Conservation (phyloP, 1,140 invertebrate genomes). For the Andricus grossulariae region DNA sequence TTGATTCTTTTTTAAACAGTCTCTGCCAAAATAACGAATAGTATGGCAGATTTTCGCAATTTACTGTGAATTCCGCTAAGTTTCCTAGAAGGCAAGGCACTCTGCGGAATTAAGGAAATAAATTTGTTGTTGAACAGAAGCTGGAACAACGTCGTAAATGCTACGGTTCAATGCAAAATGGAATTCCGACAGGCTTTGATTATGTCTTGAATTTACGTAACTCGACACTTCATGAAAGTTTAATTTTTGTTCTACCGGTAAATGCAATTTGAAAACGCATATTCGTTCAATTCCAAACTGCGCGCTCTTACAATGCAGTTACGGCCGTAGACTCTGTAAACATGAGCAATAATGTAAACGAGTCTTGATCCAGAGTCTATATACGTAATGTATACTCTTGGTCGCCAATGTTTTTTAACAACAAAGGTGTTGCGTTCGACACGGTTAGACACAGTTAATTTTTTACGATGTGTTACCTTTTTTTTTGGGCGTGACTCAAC, state of each 20-base stretch:
- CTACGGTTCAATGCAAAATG: conserved; percentile 42
- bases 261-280: conserved; percentile 39
- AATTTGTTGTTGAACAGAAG: neutral
- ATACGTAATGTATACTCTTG: too few relatives aligned
- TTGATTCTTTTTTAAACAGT: too few relatives aligned
- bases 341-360: neutral
- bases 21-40: too few relatives aligned
- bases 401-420: too few relatives aligned
- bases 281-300: conserved; percentile 33
- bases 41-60: too few relatives aligned
- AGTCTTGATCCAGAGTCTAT: too few relatives aligned
- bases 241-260: conserved; percentile 47
- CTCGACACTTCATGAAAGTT: conserved; percentile 47
- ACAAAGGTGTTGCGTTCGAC: too few relatives aligned
- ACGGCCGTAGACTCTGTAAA: neutral
- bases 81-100: neutral
- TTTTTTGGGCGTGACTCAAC: too few relatives aligned
- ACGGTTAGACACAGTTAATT: too few relatives aligned
- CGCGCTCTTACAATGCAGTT: neutral
- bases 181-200: conserved; percentile 53
- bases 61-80: neutral
- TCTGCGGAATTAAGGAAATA: conserved; percentile 1
- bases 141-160: neutral
- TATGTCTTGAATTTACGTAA: conserved; percentile 53
- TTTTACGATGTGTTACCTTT: too few relatives aligned